phyloP scores from a whole-genome alignment of 2,888 invertebrate genomes.

The Thecophora atra region DNA sequence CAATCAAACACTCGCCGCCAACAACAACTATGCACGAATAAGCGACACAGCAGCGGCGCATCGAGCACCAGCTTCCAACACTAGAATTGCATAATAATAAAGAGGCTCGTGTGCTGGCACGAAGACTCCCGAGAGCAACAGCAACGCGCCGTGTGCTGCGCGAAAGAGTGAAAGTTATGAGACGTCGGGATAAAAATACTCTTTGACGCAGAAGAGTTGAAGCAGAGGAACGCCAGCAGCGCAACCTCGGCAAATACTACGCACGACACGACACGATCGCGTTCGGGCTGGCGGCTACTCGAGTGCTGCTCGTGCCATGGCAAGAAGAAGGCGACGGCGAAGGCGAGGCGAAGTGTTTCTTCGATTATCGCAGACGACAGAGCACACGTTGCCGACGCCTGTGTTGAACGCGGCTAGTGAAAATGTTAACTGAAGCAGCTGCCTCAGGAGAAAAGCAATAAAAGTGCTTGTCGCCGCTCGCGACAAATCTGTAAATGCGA shows the following conservation, averaged over 20 bases:
- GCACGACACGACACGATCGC: neutral
- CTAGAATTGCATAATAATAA: conserved; percentile 17
- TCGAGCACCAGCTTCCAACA: neutral
- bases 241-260: neutral
- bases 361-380: neutral
- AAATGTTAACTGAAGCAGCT: conserved; percentile 26
- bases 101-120: no score
- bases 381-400: no score
- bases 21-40: conserved; percentile 41
- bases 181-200: conserved; percentile 32
- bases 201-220: neutral
- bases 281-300: neutral
- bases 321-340: neutral
- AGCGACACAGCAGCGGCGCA: neutral
- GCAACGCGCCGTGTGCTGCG: no score
- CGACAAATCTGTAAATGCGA: neutral
- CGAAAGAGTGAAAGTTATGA: no score
- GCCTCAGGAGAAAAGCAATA: conserved; percentile 11
- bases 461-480: conserved; percentile 1
- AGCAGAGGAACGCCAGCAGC: no score
- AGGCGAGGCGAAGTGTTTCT: neutral
- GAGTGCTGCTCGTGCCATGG: neutral
- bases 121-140: no score
- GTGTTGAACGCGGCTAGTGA: conserved; percentile 18
- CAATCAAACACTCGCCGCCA: conserved; percentile 38